Conservation (phyloP, 2,888 invertebrate species). For the Pachycephus smyrnensis region DNA sequence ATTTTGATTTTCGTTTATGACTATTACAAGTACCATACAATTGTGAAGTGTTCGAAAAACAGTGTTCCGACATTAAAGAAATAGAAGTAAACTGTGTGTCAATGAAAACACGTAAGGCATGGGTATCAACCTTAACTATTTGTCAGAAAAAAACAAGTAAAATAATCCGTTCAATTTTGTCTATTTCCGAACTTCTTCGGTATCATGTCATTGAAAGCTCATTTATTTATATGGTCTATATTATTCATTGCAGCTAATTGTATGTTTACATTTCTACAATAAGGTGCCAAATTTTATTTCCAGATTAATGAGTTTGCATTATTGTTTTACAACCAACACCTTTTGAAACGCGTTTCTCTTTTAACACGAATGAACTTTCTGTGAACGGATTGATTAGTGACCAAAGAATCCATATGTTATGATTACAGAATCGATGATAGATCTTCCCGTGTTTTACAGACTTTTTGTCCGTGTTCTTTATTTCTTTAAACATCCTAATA, state of each 20-base stretch:
- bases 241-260: background rate
- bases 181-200: background rate
- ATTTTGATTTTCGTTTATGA: conserved; percentile 10
- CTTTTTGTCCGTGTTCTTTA: background rate
- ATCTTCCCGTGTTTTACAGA: background rate
- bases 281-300: background rate
- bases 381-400: background rate
- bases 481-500: background rate
- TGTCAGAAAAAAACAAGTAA: background rate
- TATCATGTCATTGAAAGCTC: background rate
- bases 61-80: conserved; percentile 23
- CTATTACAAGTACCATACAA: conserved; percentile 35
- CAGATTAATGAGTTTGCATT: background rate
- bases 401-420: background rate
- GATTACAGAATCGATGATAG: background rate
- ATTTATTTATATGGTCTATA: background rate
- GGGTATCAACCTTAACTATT: background rate
- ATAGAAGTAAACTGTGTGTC: background rate
- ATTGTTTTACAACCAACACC: background rate
- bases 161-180: background rate
- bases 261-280: background rate
- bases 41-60: conserved; percentile 38
- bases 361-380: background rate
- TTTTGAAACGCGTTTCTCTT: background rate
- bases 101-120: background rate